A percentile compares a stretch with the other conserved stretches of the same genome.
These are phyloP conservation scores for Leptobrachium leishanense DNA, from an alignment of 2,113 vertebrate species.

Conservation along the genomic window DNA sequence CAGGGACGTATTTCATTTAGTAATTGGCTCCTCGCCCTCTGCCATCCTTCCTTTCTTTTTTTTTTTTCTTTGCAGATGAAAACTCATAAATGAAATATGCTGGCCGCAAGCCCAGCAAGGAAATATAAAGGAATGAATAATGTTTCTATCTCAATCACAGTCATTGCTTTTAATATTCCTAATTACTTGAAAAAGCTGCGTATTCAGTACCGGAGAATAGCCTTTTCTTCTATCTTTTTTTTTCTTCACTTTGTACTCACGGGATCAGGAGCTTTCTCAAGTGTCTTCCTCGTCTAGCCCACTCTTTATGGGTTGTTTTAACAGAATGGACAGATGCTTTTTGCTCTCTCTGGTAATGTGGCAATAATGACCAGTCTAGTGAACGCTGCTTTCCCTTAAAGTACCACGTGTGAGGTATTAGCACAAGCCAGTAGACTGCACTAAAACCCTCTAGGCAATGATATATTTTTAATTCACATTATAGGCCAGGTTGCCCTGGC, in stretches of 20 bases:
- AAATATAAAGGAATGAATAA: constrained; percentile 98
- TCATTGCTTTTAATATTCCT: constrained; percentile 87
- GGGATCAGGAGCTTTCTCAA: constrained; percentile 26
- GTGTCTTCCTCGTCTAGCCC: constrained; percentile 8
- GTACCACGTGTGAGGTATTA: too few species aligned
- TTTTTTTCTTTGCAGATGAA: constrained; percentile 74
- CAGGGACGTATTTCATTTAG: constrained; percentile 96
- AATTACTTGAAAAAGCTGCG: constrained; percentile 84
- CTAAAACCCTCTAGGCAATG: too few species aligned
- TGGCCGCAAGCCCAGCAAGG: constrained; percentile 89
- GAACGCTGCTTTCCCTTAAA: neutral
- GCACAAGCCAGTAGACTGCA: too few species aligned
- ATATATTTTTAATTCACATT: too few species aligned
- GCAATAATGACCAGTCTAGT: neutral
- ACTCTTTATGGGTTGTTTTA: constrained; percentile 21
- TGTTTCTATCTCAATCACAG: constrained; percentile 91
- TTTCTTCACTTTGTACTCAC: constrained; percentile 26
- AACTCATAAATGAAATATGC: constrained; percentile 94
- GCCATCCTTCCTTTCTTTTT: constrained; percentile 41
- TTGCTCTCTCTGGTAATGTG: constrained; percentile 18
- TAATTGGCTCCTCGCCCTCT: constrained; percentile 89
- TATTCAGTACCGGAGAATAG: constrained; percentile 71
- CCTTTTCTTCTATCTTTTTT: constrained; percentile 42
- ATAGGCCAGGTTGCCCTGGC: too few species aligned
- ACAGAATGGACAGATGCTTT: constrained; percentile 8